Evolutionary conservation across 2,113 vertebrate genomes (phyloP).

Genomic region (Phocoena sinus): DNA sequence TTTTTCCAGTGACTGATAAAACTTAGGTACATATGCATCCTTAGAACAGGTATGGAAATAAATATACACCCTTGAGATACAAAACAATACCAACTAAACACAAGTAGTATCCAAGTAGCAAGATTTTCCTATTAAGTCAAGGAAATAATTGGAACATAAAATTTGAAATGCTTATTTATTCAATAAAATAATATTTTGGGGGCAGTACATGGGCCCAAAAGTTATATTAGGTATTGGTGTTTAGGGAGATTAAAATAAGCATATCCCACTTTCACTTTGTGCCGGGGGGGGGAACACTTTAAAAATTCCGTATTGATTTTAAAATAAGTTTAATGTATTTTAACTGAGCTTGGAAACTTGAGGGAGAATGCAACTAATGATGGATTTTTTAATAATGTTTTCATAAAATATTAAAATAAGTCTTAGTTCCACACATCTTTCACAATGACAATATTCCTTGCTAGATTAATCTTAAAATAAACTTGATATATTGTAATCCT

Average conservation of each 20-base stretch:
- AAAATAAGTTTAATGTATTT: constrained; percentile 72
- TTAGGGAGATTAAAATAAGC: constrained; percentile 69
- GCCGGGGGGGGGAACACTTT: background rate
- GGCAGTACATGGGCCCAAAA: background rate
- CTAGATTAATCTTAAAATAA: constrained; percentile 67
- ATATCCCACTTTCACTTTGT: constrained; percentile 47
- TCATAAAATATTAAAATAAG: constrained; percentile 74
- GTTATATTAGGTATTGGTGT: constrained; percentile 45
- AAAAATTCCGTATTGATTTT: constrained; percentile 73
- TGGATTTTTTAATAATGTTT: constrained; percentile 75
- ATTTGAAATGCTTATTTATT: constrained; percentile 37
- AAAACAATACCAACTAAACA: background rate
- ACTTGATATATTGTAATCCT: constrained; percentile 64
- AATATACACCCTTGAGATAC: background rate
- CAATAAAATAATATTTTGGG: constrained; percentile 10
- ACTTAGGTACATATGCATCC: background rate
- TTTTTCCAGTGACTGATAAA: background rate
- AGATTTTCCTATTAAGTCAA: background rate
- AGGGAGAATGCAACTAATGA: constrained; percentile 67
- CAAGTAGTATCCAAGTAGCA: background rate
- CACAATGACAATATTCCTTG: constrained; percentile 50
- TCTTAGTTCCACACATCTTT: constrained; percentile 70
- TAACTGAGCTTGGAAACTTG: constrained; percentile 62
- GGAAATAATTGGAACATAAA: constrained; percentile 13
- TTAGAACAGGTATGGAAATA: background rate